Base-by-base conservation (phyloP, 1,140 invertebrate genomes). In the Ectropis grisescens region DNA sequence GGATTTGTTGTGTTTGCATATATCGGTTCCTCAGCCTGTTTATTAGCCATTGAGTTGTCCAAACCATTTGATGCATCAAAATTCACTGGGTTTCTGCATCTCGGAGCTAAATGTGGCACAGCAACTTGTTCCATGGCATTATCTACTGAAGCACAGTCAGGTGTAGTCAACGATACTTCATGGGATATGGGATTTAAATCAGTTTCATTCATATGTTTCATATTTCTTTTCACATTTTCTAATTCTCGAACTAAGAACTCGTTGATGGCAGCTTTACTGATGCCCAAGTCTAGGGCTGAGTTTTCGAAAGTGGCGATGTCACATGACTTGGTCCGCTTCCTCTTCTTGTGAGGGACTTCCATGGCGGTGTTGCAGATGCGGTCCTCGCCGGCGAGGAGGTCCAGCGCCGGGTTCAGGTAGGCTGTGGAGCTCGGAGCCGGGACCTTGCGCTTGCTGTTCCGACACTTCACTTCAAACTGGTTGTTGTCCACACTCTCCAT, bases 401-500 rank as follows among this genome's bases (percentile, higher is more conserved):
- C 79, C 8, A 83, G 39, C 0, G 70, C 82, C 11, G 82, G 82
- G 33, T 83, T 83, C 2, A 79, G 46, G 33, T 78, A 83, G 0
- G 66, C 74, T 33, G 79, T 83, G 0, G 64, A 41, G 14, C 66
- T 62, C 1, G 69, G 59, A n/a, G 64, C 41, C 2, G 67, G 50
- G 11, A 68, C 51, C 29, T 82, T 83, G 29, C 82, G 32, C 37
- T 83, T 79, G 10, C 41, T 69, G 24, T 68, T 51, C 27, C 43
- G 50, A n/a, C 60, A 62, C 46, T 62, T 67, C 1, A 83, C 55
- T 60, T 83, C 81, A 48, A 80, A 81, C 37, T 71, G 61, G 37
- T 83, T 83, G 41, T 83, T 83, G 47, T 83, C 60, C n/a, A 83
- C 43, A 6, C 61, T 42, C 25, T 74, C 59, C 75, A 80, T 80